Evolutionary conservation across 2,113 vertebrate genomes (phyloP).

Genomic region (Cryptomyrus ogoouensis): DNA sequence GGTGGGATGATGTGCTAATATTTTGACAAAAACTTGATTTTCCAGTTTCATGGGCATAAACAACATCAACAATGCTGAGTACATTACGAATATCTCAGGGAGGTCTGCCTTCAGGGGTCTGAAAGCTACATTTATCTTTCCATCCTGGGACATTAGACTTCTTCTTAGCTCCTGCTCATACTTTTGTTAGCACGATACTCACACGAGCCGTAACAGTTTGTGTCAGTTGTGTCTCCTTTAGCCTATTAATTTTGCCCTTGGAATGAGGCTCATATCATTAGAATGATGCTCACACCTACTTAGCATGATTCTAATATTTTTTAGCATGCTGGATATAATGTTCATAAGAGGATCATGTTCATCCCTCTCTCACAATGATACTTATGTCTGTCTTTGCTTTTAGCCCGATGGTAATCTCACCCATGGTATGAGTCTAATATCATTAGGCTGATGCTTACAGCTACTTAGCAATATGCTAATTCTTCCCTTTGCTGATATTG

Average conservation of each 20-base stretch:
- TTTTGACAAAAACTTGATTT: not conserved
- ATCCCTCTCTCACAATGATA: not conserved
- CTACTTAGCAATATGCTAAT: not conserved
- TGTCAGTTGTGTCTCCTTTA: not conserved
- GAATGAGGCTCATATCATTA: not conserved
- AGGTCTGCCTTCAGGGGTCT: not conserved
- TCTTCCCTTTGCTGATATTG: not conserved
- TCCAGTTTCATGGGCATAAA: not conserved
- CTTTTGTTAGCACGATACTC: not conserved
- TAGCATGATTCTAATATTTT: not conserved
- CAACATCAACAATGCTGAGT: not conserved
- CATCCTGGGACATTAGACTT: not conserved
- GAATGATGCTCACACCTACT: not conserved
- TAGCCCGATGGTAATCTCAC: not conserved
- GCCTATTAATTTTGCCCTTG: not conserved
- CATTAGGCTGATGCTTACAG: not conserved
- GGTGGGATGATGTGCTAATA: not conserved
- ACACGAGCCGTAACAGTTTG: not conserved
- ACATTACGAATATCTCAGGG: not conserved
- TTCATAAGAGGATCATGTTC: not conserved
- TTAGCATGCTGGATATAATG: not conserved
- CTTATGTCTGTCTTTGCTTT: not conserved
- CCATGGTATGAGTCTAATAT: not conserved
- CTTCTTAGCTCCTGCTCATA: not conserved
- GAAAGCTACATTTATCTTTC: not conserved